These are phyloP conservation scores for Heteromurus nitidus DNA, from an alignment of 2,888 invertebrate genomes.

Conservation along the genomic window DNA sequence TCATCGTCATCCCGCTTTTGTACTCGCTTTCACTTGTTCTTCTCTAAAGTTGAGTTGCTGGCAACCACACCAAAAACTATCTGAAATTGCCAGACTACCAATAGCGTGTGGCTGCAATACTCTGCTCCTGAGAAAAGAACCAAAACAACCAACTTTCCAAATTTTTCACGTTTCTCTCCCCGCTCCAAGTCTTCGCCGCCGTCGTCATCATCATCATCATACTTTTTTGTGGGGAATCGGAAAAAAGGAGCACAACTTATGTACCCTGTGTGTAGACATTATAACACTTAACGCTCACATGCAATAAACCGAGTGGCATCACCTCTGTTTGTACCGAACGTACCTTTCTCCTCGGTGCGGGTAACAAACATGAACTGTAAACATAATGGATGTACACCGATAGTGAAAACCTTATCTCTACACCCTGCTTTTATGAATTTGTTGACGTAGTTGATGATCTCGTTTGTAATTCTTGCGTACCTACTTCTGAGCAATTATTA, in stretches of 20 bases:
- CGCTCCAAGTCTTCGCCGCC: constrained; percentile 1
- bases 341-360: background rate
- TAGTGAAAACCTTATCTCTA: background rate
- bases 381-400: background rate
- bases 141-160: constrained; percentile 42
- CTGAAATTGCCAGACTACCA: constrained; percentile 43
- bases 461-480: no score
- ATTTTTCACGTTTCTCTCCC: constrained; percentile 29
- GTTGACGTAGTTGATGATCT: no score
- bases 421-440: background rate
- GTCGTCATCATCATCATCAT: background rate
- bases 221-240: constrained; percentile 7
- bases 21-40: constrained; percentile 23
- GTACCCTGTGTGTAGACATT: background rate
- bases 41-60: constrained; percentile 51
- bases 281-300: no score
- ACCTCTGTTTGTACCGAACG: background rate
- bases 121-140: constrained; percentile 28
- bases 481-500: background rate
- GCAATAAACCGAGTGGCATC: background rate
- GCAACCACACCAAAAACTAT: constrained; percentile 51
- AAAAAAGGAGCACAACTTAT: background rate
- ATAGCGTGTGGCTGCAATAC: constrained; percentile 37
- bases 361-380: background rate
- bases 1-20: constrained; percentile 37